Evolutionary conservation across 1,140 invertebrate genomes (phyloP).

Genomic region (Bombus consobrinus): DNA sequence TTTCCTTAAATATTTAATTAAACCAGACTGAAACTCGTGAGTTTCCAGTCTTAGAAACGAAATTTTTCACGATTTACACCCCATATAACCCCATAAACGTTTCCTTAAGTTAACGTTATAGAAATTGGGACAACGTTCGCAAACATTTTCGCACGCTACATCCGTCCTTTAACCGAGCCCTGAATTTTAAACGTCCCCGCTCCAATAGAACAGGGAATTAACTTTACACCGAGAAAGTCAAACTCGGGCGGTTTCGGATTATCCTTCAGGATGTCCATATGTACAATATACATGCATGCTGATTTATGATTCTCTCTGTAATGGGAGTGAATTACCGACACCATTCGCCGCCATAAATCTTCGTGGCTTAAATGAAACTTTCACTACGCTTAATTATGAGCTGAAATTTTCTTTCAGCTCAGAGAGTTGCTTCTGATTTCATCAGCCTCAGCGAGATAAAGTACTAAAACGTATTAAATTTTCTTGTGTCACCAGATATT

Average conservation of each 20-base stretch:
- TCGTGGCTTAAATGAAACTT: neutral
- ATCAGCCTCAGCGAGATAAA: neutral
- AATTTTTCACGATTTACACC: conserved; percentile 12
- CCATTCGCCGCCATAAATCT: neutral
- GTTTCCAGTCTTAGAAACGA: neutral
- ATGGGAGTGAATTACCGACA: conserved; percentile 4
- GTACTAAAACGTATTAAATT: conserved; percentile 3
- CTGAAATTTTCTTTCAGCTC: conserved; percentile 13
- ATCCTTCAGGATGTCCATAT: neutral
- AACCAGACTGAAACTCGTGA: neutral
- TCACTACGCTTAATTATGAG: neutral
- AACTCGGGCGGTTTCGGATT: neutral
- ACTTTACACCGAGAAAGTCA: neutral
- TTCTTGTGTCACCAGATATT: neutral
- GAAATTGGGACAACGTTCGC: conserved; percentile 7
- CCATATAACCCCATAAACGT: conserved; percentile 26
- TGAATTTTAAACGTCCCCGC: conserved; percentile 10
- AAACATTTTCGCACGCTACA: conserved; percentile 7
- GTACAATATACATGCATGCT: neutral
- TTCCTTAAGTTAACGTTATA: conserved; percentile 17
- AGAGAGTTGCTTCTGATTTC: neutral
- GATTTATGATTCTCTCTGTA: conserved; percentile 7
- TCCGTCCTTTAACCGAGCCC: neutral
- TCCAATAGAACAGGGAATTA: neutral
- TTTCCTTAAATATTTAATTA: conserved; percentile 39